Percentiles rank a stretch among this genome's conserved stretches.
These are phyloP conservation scores for Hylaeus volcanicus DNA, from an alignment of 1,140 invertebrate genomes.

Conservation along the genomic window DNA sequence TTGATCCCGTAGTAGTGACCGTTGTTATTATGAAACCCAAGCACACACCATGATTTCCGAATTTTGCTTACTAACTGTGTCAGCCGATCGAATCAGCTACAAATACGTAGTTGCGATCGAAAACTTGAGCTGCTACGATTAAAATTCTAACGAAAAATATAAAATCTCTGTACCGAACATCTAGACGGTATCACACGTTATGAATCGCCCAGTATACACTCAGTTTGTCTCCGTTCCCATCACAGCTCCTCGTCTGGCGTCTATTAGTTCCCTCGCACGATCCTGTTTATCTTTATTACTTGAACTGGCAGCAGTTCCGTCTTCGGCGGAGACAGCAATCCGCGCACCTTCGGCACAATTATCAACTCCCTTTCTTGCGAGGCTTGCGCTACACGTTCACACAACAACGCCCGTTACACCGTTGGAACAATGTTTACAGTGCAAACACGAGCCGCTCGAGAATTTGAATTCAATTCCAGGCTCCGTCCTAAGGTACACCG, in stretches of 20 bases:
- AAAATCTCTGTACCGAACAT: too few species aligned
- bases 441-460: constrained; percentile 70
- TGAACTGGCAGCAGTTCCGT: constrained; percentile 36
- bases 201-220: background rate
- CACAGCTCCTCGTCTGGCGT: background rate
- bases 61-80: too few species aligned
- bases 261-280: constrained; percentile 46
- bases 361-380: constrained; percentile 43
- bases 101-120: too few species aligned
- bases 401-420: constrained; percentile 54
- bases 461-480: constrained; percentile 74
- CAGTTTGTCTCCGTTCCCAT: background rate
- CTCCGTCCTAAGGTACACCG: constrained; percentile 23
- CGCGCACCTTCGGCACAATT: constrained; percentile 49
- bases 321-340: constrained; percentile 15
- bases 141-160: too few species aligned
- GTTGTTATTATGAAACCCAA: too few species aligned
- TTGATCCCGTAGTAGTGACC: too few species aligned
- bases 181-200: too few species aligned
- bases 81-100: too few species aligned
- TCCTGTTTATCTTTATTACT: constrained; percentile 70
- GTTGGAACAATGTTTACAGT: constrained; percentile 68
- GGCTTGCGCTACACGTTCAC: constrained; percentile 19
- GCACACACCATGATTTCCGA: too few species aligned
- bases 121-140: too few species aligned